These are phyloP conservation scores for Valencia hispanica DNA, from an alignment of 2,797 vertebrate genomes.

Conservation along the genomic window DNA sequence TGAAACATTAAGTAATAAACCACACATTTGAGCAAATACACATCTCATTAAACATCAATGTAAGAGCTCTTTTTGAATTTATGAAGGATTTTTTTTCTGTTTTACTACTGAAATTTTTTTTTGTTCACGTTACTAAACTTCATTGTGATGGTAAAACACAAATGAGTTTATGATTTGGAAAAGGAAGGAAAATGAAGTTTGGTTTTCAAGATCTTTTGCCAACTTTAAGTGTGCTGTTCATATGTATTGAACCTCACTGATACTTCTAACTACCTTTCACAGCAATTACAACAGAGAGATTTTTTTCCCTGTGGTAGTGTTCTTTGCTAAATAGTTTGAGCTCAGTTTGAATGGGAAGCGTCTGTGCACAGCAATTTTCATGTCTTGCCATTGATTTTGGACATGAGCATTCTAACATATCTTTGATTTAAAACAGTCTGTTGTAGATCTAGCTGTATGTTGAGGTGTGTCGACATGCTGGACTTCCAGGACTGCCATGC, in stretches of 20 bases:
- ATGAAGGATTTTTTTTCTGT: too few relatives aligned
- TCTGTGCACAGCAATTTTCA: background rate
- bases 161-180: too few relatives aligned
- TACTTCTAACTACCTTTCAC: background rate
- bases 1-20: background rate
- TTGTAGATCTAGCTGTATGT: background rate
- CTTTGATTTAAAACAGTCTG: background rate
- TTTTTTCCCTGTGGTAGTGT: background rate
- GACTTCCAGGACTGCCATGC: background rate
- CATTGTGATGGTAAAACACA: too few relatives aligned
- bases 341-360: background rate
- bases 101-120: too few relatives aligned
- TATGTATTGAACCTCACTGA: background rate
- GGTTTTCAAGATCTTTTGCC: too few relatives aligned
- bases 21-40: background rate
- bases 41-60: too few relatives aligned
- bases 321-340: background rate
- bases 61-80: too few relatives aligned
- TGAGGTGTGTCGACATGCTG: background rate
- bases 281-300: background rate
- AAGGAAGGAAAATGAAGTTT: too few relatives aligned
- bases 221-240: too few relatives aligned
- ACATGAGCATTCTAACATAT: background rate
- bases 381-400: background rate
- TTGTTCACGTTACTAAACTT: too few relatives aligned